These are phyloP conservation scores for Aphaenogaster rudis DNA, from an alignment of 1,140 invertebrate genomes.

Conservation along the genomic window DNA sequence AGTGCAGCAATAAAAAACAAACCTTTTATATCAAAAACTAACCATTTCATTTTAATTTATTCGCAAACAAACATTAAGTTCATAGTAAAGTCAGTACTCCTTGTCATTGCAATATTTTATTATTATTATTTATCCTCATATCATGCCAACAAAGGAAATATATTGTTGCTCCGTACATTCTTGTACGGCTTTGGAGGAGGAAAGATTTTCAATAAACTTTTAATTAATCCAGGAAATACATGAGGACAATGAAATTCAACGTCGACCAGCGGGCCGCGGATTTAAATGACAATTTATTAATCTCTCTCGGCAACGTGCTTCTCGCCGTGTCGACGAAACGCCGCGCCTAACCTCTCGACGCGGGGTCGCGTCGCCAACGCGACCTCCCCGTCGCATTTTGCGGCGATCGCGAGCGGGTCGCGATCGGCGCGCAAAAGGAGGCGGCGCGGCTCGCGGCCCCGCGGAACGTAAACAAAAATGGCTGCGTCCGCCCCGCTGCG, in stretches of 20 bases:
- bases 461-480: constrained; percentile 51
- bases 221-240: background rate
- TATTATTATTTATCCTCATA: background rate
- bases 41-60: background rate
- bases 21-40: background rate
- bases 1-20: no score
- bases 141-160: background rate
- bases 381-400: background rate
- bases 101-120: background rate
- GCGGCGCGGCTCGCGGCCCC: background rate
- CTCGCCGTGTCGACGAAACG: background rate
- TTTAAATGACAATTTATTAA: background rate
- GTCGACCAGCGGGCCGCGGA: background rate
- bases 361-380: background rate
- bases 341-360: constrained; percentile 31
- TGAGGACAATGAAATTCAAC: background rate
- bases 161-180: background rate
- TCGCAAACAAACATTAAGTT: background rate
- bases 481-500: background rate
- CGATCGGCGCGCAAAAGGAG: constrained; percentile 24
- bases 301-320: background rate
- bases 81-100: background rate
- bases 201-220: background rate
- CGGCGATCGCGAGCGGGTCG: background rate
- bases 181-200: background rate